Evolutionary conservation across 2,113 vertebrate genomes (phyloP).

Genomic region (Formicarius rufipectus): DNA sequence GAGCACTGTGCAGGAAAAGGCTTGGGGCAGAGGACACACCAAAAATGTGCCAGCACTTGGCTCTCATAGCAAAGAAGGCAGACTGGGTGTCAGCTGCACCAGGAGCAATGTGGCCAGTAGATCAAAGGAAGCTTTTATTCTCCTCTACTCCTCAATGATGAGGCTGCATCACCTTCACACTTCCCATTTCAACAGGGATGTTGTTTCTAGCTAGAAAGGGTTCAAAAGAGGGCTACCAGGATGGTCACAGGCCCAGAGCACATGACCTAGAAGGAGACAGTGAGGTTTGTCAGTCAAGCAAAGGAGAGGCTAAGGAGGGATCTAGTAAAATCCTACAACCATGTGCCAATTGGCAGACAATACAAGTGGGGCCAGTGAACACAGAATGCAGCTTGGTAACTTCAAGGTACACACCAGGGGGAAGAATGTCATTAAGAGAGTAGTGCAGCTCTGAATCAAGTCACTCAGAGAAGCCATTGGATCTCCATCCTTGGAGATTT

Average conservation of each 20-base stretch:
- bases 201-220: not conserved
- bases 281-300: not conserved
- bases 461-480: not conserved
- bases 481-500: not conserved
- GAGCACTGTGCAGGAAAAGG: not conserved
- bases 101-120: not conserved
- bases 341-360: not conserved
- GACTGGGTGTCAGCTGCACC: not conserved
- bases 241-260: not conserved
- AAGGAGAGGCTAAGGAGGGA: not conserved
- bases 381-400: not conserved
- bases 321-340: not conserved
- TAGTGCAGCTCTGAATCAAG: not conserved
- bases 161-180: not conserved
- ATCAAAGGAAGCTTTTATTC: too few relatives aligned
- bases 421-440: not conserved
- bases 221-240: not conserved
- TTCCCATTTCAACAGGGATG: not conserved
- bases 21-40: not conserved
- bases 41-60: not conserved
- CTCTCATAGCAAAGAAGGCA: not conserved
- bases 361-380: not conserved
- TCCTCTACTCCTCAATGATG: too few relatives aligned
- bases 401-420: not conserved
- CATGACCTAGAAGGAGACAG: not conserved